Percentiles rank a stretch among this genome's conserved stretches.
phyloP scores from a whole-genome alignment of 2,888 invertebrate species.

The Hydrotaea diabolus region DNA sequence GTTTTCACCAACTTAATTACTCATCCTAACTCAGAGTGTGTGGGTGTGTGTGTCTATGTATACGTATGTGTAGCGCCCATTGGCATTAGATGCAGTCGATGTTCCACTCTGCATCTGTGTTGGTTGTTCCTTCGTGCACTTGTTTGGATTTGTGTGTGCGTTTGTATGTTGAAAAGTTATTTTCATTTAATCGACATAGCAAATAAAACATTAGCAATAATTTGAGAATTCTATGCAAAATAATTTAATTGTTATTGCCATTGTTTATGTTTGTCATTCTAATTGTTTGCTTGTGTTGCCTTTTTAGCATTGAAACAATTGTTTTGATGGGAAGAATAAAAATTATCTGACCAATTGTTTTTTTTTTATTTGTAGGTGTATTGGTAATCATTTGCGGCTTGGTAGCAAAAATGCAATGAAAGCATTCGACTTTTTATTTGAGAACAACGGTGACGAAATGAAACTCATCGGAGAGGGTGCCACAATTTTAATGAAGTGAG shows the following conservation, averaged over 20 bases:
- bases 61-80: too few species aligned
- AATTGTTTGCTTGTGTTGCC: constrained; percentile 32
- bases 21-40: constrained; percentile 1
- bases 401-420: too few species aligned
- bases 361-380: constrained; percentile 12
- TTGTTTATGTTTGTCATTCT: constrained; percentile 41
- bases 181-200: constrained; percentile 44
- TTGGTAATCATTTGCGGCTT: constrained; percentile 13
- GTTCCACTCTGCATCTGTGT: background rate
- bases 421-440: too few species aligned
- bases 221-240: constrained; percentile 22
- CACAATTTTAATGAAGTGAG: too few species aligned
- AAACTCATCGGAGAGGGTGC: too few species aligned
- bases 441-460: too few species aligned
- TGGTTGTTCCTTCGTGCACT: background rate
- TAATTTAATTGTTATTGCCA: constrained; percentile 47
- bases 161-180: constrained; percentile 32
- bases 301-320: background rate
- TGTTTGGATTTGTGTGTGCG: background rate
- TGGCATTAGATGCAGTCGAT: constrained; percentile 30
- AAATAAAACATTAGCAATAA: constrained; percentile 32
- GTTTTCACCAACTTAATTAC: constrained; percentile 61
- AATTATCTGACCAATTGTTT: constrained; percentile 48
- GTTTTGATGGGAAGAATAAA: background rate
- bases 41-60: background rate